Conservation (phyloP, 2,797 vertebrate species). For the Octomys mimax region DNA sequence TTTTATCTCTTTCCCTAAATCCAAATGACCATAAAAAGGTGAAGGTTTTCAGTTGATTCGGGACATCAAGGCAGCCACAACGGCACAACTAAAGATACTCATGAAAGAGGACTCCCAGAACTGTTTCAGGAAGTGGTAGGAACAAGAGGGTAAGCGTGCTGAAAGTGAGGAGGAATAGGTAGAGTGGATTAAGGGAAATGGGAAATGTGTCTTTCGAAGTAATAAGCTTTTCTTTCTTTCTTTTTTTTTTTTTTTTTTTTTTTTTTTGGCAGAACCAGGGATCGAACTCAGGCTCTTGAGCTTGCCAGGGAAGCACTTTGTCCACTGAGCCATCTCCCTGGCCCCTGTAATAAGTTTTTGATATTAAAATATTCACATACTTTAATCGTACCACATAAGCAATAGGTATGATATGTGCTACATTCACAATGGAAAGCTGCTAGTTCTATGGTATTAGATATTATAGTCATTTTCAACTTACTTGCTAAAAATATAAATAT, state of each 20-base stretch:
- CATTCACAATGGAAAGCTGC: background rate
- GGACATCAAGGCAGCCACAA: background rate
- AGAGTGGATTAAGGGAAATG: background rate
- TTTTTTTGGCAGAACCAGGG: too few relatives aligned
- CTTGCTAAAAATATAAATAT: conserved; percentile 5
- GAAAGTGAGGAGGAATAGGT: background rate
- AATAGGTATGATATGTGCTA: background rate
- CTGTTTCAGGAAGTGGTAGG: background rate
- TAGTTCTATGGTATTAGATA: background rate
- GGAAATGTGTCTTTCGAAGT: background rate
- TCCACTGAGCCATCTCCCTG: too few relatives aligned
- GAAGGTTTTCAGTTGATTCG: background rate
- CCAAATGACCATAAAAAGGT: background rate
- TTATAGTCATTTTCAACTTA: background rate
- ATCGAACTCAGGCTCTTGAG: too few relatives aligned
- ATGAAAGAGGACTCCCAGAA: background rate
- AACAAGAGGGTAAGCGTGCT: background rate
- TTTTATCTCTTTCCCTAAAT: too few relatives aligned
- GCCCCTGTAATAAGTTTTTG: background rate
- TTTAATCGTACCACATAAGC: background rate
- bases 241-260: too few relatives aligned
- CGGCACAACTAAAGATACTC: background rate
- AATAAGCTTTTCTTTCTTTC: too few relatives aligned
- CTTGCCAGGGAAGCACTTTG: too few relatives aligned
- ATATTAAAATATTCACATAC: background rate